Percentiles rank a stretch among this genome's conserved stretches.
Evolutionary conservation across 2,797 vertebrate species (phyloP).

Genomic region (Lacerta agilis): DNA sequence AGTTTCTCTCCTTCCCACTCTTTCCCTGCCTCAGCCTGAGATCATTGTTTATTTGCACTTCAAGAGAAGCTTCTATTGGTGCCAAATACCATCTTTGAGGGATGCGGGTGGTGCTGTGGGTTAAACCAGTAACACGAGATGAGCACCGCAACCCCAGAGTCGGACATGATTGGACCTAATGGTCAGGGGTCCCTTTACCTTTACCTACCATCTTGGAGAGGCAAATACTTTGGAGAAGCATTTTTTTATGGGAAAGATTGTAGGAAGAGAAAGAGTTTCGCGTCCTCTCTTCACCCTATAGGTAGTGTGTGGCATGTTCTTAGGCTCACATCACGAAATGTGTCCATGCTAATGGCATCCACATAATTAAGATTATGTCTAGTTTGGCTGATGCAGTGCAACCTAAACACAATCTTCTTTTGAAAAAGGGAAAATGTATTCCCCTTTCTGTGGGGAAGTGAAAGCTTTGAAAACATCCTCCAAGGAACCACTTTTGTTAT

Average conservation of each 20-base stretch:
- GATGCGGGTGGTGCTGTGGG: no score
- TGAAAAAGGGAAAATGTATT: neutral
- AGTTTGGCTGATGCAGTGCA: neutral
- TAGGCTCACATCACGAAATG: no score
- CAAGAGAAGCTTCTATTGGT: neutral
- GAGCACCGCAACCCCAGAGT: no score
- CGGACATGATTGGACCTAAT: no score
- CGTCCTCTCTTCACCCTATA: neutral
- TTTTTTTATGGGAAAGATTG: neutral
- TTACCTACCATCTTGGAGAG: neutral
- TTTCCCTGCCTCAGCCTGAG: no score
- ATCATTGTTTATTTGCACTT: neutral
- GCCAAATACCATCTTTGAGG: no score
- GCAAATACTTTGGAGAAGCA: neutral
- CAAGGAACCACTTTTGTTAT: slow-evolving; percentile 8
- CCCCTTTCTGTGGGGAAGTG: neutral
- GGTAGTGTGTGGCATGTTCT: no score
- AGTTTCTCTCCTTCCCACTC: no score
- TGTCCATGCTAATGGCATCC: neutral
- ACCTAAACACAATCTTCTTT: neutral
- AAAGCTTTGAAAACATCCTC: neutral
- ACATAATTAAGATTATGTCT: neutral
- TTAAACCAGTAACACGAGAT: no score
- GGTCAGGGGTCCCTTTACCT: no score
- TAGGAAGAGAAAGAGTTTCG: neutral